Evolutionary conservation across 2,888 invertebrate species (phyloP), one percentile per base, ranked within the genome.

Genomic region (Didymodactylos carnosus): DNA sequence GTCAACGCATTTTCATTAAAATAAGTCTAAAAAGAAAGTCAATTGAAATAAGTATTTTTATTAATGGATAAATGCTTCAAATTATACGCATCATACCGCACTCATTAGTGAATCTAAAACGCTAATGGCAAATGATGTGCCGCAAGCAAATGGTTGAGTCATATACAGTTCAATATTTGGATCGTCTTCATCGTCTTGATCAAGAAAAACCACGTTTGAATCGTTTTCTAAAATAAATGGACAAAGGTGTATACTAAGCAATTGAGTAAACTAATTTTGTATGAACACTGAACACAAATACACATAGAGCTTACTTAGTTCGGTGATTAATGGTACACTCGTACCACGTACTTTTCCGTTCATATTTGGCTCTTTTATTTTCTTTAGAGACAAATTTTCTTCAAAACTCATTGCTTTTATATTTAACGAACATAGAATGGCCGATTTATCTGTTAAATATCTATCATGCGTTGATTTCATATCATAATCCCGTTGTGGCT

Each of bases 1-100:
- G 98, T 98, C 86, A 99, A 88, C 85, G 99, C 98, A 86, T 98
- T 99, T 87, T 98, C 98, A 87, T 99, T 99, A 88, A 99, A 99
- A 85, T 99, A 99, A 76, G 98, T 98, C n/a, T n/a, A n/a, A n/a
- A n/a, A n/a, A n/a, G n/a, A n/a, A n/a, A n/a, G n/a, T n/a, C n/a
- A n/a, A n/a, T n/a, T n/a, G n/a, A n/a, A n/a, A n/a, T n/a, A n/a
- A n/a, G n/a, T n/a, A n/a, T n/a, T n/a, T n/a, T n/a, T n/a, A n/a
- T n/a, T n/a, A n/a, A n/a, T n/a, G n/a, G n/a, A n/a, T n/a, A n/a
- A n/a, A n/a, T n/a, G n/a, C n/a, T n/a, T n/a, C n/a, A n/a, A n/a
- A n/a, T n/a, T n/a, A n/a, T n/a, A n/a, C n/a, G n/a, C n/a, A n/a
- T n/a, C n/a, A n/a, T n/a, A n/a, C n/a, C 84, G 98, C 98, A 83